Base-by-base conservation (phyloP, 2,113 vertebrate genomes). In the Echinops telfairi region DNA sequence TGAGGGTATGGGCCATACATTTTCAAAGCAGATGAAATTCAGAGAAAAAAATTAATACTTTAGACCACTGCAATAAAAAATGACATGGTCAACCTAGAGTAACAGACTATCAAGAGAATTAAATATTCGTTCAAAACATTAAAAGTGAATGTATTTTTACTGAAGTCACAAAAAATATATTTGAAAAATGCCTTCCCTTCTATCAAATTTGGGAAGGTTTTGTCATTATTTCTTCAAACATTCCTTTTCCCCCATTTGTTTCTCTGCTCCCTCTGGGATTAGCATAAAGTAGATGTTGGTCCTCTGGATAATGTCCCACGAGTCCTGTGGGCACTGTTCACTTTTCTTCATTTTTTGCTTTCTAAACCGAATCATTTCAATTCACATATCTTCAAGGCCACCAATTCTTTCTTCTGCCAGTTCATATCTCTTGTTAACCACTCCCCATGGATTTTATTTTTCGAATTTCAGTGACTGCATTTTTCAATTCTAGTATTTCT, bases 21-120 rank as follows among this genome's bases (percentile, higher is more conserved):
- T 89, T 89, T 93, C 88, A 95, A 83, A 86, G 36, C 68, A 68
- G 11, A 79, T 36, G 17, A 85, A 78, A 68, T 83, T 87, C 40
- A 89, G 12, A 62, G 58, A 70, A 19, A 77, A 84, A 57, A 57
- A 7, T 53, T 36, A 89, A 82, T 25, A 77, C 57, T 19, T 84
- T 92, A 40, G 60, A 62, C 60, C 22, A 62, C 19, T 11, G 19
- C 2, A 62, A 66, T 66, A 3, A 27, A 66, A 89, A 85, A n/a
- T 87, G 2, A 47, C 36, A n/a, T 62, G 3, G 33, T 88, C 31
- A 92, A 60, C 53, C 43, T 27, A 90, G 11, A 91, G 53, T 10
- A 93, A 88, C 11, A 64, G 73, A 75, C 14, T 75, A 81, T 43
- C 31, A 80, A 60, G 83, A 2, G 25, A 94, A 27, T 81, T 85